These are phyloP conservation scores for Reticulitermes speratus DNA, from an alignment of 1,140 invertebrate genomes.

Conservation along the genomic window DNA sequence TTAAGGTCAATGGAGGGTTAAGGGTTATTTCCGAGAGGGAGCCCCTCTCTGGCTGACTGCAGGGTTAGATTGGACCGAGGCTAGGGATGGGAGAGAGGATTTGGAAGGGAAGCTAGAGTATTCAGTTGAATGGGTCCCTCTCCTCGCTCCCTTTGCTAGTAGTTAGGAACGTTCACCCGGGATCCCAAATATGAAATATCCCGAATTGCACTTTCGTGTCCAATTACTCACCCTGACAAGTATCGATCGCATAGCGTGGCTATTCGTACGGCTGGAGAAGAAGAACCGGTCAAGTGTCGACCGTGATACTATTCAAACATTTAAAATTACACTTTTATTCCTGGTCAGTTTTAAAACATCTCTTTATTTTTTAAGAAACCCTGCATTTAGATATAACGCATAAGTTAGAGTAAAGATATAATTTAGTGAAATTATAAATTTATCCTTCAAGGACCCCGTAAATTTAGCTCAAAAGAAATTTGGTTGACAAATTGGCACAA, in stretches of 20 bases:
- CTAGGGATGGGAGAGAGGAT: conserved; percentile 3
- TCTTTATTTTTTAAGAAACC: too few relatives aligned
- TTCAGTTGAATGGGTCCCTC: background rate
- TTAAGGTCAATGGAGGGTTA: conserved; percentile 35
- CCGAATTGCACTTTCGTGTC: conserved; percentile 34
- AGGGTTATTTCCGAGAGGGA: conserved; percentile 31
- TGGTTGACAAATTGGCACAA: too few relatives aligned
- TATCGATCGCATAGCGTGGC: conserved; percentile 27
- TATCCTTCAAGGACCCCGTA: too few relatives aligned
- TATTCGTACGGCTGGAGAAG: background rate
- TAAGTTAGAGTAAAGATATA: too few relatives aligned
- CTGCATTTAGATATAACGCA: too few relatives aligned
- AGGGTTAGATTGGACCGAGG: conserved; percentile 14
- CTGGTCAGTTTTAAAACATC: too few relatives aligned
- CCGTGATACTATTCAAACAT: background rate
- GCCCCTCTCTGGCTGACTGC: background rate
- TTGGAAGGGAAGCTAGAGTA: background rate
- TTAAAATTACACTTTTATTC: too few relatives aligned
- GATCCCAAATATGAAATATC: conserved; percentile 31
- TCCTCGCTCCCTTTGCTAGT: background rate
- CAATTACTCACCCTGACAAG: conserved; percentile 33
- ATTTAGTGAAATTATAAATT: too few relatives aligned
- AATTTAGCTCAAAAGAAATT: too few relatives aligned
- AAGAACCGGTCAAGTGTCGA: conserved; percentile 17
- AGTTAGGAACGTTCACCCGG: conserved; percentile 18